Percentiles rank a stretch among this genome's conserved stretches.
These are phyloP conservation scores for Vulpes lagopus DNA, from an alignment of 2,113 vertebrate genomes.

Conservation along the genomic window DNA sequence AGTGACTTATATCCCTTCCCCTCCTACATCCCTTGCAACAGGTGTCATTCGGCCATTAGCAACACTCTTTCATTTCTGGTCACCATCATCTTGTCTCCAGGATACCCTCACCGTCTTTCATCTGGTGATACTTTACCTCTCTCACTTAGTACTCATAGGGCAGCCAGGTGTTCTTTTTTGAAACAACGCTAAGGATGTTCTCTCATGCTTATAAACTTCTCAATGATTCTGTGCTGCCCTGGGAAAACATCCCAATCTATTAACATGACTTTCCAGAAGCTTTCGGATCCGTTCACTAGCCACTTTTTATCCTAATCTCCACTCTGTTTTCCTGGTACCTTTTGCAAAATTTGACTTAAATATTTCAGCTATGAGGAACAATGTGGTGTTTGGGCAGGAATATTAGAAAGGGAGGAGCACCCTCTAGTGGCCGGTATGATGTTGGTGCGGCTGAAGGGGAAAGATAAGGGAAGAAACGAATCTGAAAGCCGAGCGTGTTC, in stretches of 20 bases:
- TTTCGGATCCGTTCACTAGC: not conserved
- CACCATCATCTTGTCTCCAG: not conserved
- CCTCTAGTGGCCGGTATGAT: conserved; percentile 3
- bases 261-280: not conserved
- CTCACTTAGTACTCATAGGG: not conserved
- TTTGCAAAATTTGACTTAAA: not conserved
- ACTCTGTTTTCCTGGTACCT: not conserved
- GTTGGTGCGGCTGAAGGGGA: accelerated
- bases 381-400: not conserved
- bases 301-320: not conserved
- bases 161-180: not conserved
- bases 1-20: not conserved
- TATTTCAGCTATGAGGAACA: not conserved
- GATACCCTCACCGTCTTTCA: not conserved
- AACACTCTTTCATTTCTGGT: not conserved
- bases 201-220: not conserved
- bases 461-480: not conserved
- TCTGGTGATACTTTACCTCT: not conserved
- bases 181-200: not conserved
- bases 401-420: conserved; percentile 16
- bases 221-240: not conserved
- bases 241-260: not conserved
- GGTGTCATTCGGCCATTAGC: not conserved
- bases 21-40: not conserved
- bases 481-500: not conserved